Base-by-base conservation (phyloP, 2,797 vertebrate species). In the Calcarius lapponicus region DNA sequence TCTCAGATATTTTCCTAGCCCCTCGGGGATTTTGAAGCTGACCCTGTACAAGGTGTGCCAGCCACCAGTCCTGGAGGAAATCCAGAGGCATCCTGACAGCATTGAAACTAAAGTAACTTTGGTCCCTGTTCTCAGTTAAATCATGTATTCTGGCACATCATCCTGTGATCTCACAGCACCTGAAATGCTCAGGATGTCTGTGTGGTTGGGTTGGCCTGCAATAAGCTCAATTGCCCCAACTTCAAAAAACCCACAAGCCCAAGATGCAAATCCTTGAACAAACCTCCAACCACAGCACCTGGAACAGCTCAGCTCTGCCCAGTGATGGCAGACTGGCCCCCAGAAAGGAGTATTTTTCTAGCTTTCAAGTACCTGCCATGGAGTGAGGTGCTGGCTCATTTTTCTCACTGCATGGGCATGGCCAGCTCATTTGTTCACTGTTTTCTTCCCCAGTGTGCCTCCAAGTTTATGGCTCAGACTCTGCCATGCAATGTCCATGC, bases 241-340 rank as follows among this genome's bases (percentile, higher is more conserved):
- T 95, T 94, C 80, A 88, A 93, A 85, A 69, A 81, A 84, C 48
- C 90, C 83, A 76, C 94, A 70, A 88, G 48, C 51, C 73, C 2
- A 0, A 64, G 60, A 81, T 86, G 76, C 83, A 93, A 92, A 82
- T 38, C 73, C 56, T 51, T 66, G 43, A 90, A 42, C n/a, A 86
- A 84, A 70, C 56, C 70, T 66, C 78, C 53, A 66, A 13, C 66
- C 50, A 5, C 45, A 42, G 70, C 70, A 79, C 76, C 76, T 79
- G 74, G 94, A 93, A 20, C 47, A 73, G 71, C 60, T 90, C 62
- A 48, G 70, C 48, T 86, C 66, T 81, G 70, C 88, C 66, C 83
- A 53, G 66, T 1, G 2, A 43, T 54, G 73, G 70, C 76, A 95
- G 58, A 40, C 40, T n/a, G 32, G 58, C 9, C 54, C 53, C 51